Percentiles rank a stretch among this genome's conserved stretches.
Conservation (phyloP, 2,888 invertebrate species). For the Oeneis ivallda region DNA sequence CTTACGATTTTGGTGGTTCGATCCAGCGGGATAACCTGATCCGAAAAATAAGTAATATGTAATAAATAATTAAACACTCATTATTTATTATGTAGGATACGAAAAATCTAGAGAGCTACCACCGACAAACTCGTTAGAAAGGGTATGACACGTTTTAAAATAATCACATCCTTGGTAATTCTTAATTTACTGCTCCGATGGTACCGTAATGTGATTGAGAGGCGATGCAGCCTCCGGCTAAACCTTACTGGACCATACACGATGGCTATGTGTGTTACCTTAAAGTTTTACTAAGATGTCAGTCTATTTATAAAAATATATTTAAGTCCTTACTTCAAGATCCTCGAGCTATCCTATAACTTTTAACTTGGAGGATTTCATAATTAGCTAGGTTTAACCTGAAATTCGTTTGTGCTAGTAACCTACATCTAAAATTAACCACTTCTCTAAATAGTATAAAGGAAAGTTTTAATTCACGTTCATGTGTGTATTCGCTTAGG, state of each 20-base stretch:
- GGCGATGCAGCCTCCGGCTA: constrained; percentile 58
- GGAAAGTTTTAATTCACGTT: no score
- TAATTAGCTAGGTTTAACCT: no score
- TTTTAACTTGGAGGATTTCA: not conserved
- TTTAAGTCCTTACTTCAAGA: not conserved
- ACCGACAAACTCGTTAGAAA: constrained; percentile 69
- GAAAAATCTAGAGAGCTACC: constrained; percentile 35
- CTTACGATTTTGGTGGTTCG: no score
- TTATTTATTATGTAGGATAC: not conserved
- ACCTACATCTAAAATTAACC: no score
- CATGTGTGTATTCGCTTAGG: no score
- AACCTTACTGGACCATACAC: constrained; percentile 62
- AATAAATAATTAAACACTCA: no score
- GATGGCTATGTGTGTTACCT: constrained; percentile 31
- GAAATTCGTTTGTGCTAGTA: no score
- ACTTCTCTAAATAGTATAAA: no score
- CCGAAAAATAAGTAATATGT: no score
- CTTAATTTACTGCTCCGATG: constrained; percentile 80
- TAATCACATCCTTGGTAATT: constrained; percentile 77
- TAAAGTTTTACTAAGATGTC: constrained; percentile 16
- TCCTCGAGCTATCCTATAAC: not conserved
- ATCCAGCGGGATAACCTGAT: no score
- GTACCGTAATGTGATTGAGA: constrained; percentile 71
- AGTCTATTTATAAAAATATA: constrained; percentile 1
- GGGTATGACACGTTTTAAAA: constrained; percentile 79